Base-by-base conservation (phyloP, 53 echinoderm and acorn worm species). In the Stichopus horrens region DNA sequence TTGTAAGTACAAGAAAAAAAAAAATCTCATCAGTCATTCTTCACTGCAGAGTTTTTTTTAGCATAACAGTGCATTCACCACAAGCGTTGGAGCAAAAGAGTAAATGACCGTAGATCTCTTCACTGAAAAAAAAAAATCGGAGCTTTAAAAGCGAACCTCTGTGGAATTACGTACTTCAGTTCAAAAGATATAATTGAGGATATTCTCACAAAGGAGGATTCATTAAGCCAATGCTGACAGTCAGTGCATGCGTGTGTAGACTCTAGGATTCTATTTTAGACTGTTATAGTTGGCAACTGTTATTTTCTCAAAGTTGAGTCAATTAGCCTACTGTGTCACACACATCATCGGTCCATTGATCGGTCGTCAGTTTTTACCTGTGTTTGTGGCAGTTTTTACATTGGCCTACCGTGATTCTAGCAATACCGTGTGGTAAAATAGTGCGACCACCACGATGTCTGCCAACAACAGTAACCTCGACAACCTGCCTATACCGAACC, bases 401-500 rank as follows among this genome's bases (percentile, higher is more conserved):
- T 37, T 37, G 37, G 37, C 37, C 37, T 37, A 2, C 37, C 37
- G 37, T 37, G 37, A 37, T 37, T 37, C 37, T 37, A 37, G 2
- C 37, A 37, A 37, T 37, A 37, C 37, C 37, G 37, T 37, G 37
- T 37, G 37, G 37, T 37, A 37, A 37, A 37, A 37, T 37, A 37
- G 37, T 37, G 37, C 37, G 2, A 37, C 37, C 37, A 63, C 10
- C 10, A 63, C 63, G 5, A 63, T 63, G 63, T 63, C 63, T 63
- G 10, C 63, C 16, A 63, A 16, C 63, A 10, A 63, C 11, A 16
- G 63, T 63, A 75, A 75, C 37, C 51, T 75, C 22, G 75, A 75
- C 7, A 83, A 83, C 57, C 60, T 83, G 51, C 83, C 83, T 4
- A 58, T 83, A 23, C 23, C 83, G 23, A 91, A 82, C 87, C 86